Percentiles rank a stretch among this genome's conserved stretches.
These are phyloP conservation scores for Eristalis intricaria DNA, from an alignment of 2,888 invertebrate species.

Conservation along the genomic window DNA sequence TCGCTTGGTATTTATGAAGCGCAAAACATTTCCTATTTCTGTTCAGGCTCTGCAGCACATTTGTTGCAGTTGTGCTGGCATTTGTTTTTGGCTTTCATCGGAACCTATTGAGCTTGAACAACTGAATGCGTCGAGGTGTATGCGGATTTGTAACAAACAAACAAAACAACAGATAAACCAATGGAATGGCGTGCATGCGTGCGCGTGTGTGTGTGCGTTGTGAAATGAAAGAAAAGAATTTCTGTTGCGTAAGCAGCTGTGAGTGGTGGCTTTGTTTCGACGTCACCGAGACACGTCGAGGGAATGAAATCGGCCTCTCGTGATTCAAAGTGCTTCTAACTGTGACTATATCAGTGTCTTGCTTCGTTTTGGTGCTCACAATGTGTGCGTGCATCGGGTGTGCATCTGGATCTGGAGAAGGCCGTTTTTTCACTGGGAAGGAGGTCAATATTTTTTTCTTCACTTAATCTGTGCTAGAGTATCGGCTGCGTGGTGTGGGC, in stretches of 20 bases:
- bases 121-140: conserved; percentile 44
- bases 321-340: background rate
- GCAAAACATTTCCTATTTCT: conserved; percentile 39
- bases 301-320: background rate
- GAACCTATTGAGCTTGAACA: conserved; percentile 69
- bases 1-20: conserved; percentile 56
- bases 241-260: background rate
- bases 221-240: background rate
- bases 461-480: too few species aligned
- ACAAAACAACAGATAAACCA: conserved; percentile 42
- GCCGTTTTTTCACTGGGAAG: too few species aligned
- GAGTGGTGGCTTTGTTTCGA: background rate
- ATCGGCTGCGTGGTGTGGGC: too few species aligned
- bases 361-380: too few species aligned
- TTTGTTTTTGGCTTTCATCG: conserved; percentile 60
- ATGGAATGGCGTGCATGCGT: background rate
- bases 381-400: too few species aligned
- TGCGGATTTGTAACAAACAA: conserved; percentile 24
- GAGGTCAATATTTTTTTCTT: too few species aligned
- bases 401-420: too few species aligned
- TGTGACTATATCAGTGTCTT: too few species aligned
- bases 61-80: conserved; percentile 35
- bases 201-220: background rate
- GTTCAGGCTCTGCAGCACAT: conserved; percentile 10
- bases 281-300: background rate